Evolutionary conservation across 2,113 vertebrate species (phyloP).

Genomic region (Fregata magnificens): DNA sequence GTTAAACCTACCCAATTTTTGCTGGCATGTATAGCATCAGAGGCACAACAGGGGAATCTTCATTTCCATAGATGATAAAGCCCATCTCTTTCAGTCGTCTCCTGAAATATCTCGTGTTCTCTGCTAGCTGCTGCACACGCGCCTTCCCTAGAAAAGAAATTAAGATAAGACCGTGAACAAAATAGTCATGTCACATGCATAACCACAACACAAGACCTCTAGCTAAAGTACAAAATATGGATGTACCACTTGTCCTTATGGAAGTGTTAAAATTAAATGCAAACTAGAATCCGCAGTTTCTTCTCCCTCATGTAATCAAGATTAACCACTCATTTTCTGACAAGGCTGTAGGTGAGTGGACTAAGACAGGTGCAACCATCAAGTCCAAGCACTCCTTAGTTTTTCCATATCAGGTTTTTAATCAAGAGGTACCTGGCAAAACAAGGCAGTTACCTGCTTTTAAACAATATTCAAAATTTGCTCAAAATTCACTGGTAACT

Average conservation of each 20-base stretch:
- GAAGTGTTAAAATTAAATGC: not conserved
- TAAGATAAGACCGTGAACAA: not conserved
- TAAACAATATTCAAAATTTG: not conserved
- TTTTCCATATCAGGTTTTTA: not conserved
- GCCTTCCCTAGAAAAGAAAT: conserved; percentile 76
- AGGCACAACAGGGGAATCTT: conserved; percentile 93
- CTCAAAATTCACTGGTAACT: not conserved
- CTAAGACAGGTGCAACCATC: not conserved
- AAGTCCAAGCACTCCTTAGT: not conserved
- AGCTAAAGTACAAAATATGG: not conserved
- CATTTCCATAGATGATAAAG: conserved; percentile 96
- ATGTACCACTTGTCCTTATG: not conserved
- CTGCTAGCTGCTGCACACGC: conserved; percentile 87
- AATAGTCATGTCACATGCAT: rapidly evolving
- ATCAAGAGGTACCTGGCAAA: not conserved
- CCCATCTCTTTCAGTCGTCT: conserved; percentile 88
- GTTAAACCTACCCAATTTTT: conserved; percentile 87
- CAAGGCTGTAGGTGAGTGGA: not conserved
- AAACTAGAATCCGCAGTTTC: not conserved
- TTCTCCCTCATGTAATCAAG: not conserved
- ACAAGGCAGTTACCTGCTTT: not conserved
- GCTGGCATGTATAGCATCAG: conserved; percentile 98
- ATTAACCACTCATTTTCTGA: not conserved
- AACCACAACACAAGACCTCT: not conserved
- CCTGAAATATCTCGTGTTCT: conserved; percentile 92